Evolutionary conservation across 2,113 vertebrate genomes (phyloP).

Genomic region (Channa maculata): DNA sequence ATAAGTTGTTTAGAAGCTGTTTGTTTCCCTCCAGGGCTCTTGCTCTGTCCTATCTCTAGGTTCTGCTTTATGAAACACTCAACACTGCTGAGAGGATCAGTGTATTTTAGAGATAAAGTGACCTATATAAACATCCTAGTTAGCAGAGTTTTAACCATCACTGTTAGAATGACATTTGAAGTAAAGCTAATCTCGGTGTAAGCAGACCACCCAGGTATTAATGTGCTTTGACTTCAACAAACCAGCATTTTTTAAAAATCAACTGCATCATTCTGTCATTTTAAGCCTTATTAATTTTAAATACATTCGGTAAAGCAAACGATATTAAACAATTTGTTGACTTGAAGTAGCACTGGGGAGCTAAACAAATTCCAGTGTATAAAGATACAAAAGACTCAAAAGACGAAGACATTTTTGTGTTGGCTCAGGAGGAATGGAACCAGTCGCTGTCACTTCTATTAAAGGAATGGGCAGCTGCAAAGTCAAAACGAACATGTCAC

Average conservation of each 20-base stretch:
- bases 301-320: background rate
- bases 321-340: background rate
- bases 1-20: background rate
- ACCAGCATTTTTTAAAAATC: background rate
- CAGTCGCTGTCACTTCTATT: too few relatives aligned
- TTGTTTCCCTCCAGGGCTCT: background rate
- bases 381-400: background rate
- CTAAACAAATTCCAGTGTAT: background rate
- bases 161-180: background rate
- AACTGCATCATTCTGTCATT: background rate
- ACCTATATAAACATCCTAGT: constrained; percentile 48
- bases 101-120: constrained; percentile 15
- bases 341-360: background rate
- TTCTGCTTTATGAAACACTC: background rate
- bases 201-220: constrained; percentile 10
- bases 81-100: constrained; percentile 2
- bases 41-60: background rate
- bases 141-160: background rate
- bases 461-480: too few relatives aligned
- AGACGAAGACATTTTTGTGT: background rate
- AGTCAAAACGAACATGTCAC: too few relatives aligned
- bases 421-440: background rate
- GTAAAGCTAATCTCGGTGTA: background rate
- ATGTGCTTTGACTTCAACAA: background rate
- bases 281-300: background rate